Evolutionary conservation across 2,113 vertebrate species (phyloP).

Genomic region (Ceyx melanurus): DNA sequence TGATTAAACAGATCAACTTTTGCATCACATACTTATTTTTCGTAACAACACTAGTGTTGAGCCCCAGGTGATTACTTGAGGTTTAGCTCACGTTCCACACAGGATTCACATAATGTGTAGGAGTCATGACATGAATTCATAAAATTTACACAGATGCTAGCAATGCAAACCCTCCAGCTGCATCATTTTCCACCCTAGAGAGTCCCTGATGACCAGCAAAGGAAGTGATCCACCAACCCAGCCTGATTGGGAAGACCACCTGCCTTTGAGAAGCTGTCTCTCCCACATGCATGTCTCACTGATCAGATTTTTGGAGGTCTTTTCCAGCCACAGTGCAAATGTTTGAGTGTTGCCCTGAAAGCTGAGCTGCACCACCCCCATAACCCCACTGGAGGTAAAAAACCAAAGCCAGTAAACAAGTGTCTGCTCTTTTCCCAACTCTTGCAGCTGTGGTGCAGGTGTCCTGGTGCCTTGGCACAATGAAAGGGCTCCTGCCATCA

Average conservation of each 20-base stretch:
- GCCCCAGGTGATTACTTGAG: neutral
- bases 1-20: neutral
- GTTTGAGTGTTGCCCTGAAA: neutral
- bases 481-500: neutral
- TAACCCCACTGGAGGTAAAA: neutral
- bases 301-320: neutral
- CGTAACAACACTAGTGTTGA: neutral
- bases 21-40: neutral
- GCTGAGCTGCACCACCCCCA: neutral
- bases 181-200: neutral
- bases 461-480: neutral
- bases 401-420: neutral
- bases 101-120: neutral
- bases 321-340: neutral
- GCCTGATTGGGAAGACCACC: neutral
- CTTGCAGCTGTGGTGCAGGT: neutral
- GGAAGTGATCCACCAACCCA: accelerated
- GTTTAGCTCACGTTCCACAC: neutral
- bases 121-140: neutral
- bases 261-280: neutral
- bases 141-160: constrained; percentile 16
- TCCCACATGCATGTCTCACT: neutral
- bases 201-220: neutral
- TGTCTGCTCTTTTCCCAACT: neutral
- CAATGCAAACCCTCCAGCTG: neutral